Evolutionary conservation across 2,113 vertebrate species (phyloP), one percentile per base, ranked within the genome.

Genomic region (Coptodon rendalli): DNA sequence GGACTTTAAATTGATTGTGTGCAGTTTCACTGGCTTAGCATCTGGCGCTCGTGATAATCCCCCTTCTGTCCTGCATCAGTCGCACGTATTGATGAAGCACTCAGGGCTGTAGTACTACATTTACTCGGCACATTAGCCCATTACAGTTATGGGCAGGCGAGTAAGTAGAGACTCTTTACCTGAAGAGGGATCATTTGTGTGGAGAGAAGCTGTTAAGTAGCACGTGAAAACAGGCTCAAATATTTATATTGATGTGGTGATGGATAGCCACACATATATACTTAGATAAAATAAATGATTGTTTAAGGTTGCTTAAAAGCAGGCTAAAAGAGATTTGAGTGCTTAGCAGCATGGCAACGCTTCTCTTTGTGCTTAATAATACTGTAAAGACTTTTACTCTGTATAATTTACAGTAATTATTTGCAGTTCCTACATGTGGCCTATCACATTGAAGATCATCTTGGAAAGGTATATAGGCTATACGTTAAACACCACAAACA

Each of bases 1-100:
- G 88, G 86, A 80, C 92, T 48, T 93, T 78, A 78, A 94, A 94
- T 94, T 93, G 92, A 95, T 93, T 93, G 87, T 90, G 90, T 91
- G 90, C 88, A 93, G 93, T 95, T 93, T 90, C 94, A 94, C 87
- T 95, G 93, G 94, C 90, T 95, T 95, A 95, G 92, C 92, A 94
- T 93, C 94, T 95, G 94, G 94, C 83, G 88, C 90, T 87, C 29
- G 86, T 84, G 93, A 94, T 96, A 95, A 95, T 95, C 94, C 94
- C 82, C 93, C 94, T 93, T 92, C 93, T 93, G 93, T 92, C 95
- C 94, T 85, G 92, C 92, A 93, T 91, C 93, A 89, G 91, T 89
- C 59, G 82, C 91, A 92, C 82, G 93, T 95, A 94, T 95, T 95
- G 95, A 96, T 94, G 93, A 94, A 95, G 90, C 93, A 92, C 91